Evolutionary conservation across 2,113 vertebrate species (phyloP).

Genomic region (Anolis sagrei): DNA sequence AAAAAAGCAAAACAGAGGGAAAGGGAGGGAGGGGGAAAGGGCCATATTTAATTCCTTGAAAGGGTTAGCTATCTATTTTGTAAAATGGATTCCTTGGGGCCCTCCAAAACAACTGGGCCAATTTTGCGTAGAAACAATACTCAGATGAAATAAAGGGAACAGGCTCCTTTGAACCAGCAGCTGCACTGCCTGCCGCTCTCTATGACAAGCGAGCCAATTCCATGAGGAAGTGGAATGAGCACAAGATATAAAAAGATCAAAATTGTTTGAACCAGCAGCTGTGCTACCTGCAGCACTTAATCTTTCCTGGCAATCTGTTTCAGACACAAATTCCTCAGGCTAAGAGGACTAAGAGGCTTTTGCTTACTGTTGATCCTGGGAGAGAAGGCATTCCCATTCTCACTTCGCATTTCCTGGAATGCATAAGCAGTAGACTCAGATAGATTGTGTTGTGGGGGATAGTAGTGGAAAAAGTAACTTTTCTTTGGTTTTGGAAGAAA

Average conservation of each 20-base stretch:
- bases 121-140: conserved; percentile 68
- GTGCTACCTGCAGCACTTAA: conserved; percentile 75
- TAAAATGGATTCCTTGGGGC: conserved; percentile 72
- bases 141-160: conserved; percentile 59
- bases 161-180: conserved; percentile 70
- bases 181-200: conserved; percentile 70
- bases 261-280: conserved; percentile 77
- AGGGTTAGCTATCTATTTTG: conserved; percentile 74
- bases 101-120: conserved; percentile 69
- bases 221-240: conserved; percentile 66
- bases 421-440: conserved; percentile 38
- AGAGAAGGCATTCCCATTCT: conserved; percentile 64
- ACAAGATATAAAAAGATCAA: conserved; percentile 76
- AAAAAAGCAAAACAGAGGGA: conserved; percentile 41
- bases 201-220: conserved; percentile 71
- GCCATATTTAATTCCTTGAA: conserved; percentile 73
- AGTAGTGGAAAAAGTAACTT: background rate
- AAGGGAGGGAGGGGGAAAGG: conserved; percentile 48
- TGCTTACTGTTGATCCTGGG: conserved; percentile 77
- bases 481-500: conserved; percentile 17
- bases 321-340: conserved; percentile 71
- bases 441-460: background rate
- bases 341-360: conserved; percentile 68
- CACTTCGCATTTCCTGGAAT: conserved; percentile 44
- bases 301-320: conserved; percentile 78